These are phyloP conservation scores for Rhyzopertha dominica DNA, from an alignment of 1,140 invertebrate genomes.

Conservation along the genomic window DNA sequence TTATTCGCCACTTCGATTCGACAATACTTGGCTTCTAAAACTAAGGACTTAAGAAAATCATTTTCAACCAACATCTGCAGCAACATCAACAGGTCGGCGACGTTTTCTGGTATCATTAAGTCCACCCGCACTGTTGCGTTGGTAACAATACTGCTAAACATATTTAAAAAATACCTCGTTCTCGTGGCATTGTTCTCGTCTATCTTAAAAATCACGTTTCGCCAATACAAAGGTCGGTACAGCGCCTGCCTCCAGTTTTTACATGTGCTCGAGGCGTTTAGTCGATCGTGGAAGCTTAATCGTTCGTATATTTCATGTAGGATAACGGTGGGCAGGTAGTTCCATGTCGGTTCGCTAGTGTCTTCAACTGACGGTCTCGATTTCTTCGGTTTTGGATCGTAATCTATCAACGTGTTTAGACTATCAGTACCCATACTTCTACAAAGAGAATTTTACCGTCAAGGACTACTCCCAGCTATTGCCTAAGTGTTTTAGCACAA, in stretches of 20 bases:
- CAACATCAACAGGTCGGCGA: neutral
- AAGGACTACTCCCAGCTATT: no score
- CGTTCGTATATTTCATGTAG: constrained; percentile 39
- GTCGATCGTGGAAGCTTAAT: constrained; percentile 33
- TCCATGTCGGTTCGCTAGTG: constrained; percentile 24
- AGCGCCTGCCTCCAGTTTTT: constrained; percentile 39
- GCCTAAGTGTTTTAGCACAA: no score
- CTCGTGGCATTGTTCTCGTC: neutral
- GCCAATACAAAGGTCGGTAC: constrained; percentile 43
- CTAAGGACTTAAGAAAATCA: neutral
- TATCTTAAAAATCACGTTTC: constrained; percentile 1
- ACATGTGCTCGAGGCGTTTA: constrained; percentile 40
- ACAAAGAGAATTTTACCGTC: no score
- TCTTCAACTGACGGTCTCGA: constrained; percentile 22
- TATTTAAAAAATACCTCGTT: constrained; percentile 18
- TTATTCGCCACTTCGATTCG: neutral
- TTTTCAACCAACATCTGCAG: constrained; percentile 10
- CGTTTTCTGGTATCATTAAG: neutral
- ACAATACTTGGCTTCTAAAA: neutral
- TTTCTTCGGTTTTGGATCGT: constrained; percentile 30
- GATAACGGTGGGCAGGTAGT: constrained; percentile 36
- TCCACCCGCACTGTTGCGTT: neutral
- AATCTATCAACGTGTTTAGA: no score
- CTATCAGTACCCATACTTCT: no score
- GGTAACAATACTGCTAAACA: constrained; percentile 2